phyloP scores from a whole-genome alignment of 2,113 vertebrate genomes.

The Anser brachyrhynchus region DNA sequence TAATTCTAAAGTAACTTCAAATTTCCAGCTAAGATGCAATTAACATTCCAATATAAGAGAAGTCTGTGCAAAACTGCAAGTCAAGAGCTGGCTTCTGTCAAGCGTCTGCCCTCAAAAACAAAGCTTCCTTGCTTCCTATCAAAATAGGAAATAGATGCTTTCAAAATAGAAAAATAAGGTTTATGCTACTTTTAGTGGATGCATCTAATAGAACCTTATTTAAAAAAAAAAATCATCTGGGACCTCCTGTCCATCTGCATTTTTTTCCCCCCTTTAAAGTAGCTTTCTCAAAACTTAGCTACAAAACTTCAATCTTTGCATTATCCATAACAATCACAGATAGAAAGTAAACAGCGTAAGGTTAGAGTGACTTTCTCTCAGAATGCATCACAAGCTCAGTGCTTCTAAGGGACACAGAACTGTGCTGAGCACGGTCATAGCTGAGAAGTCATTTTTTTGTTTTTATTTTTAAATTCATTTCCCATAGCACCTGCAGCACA shows the following conservation, averaged over 20 bases:
- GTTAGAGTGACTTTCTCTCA: not conserved
- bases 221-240: not conserved
- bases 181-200: not conserved
- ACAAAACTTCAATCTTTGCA: not conserved
- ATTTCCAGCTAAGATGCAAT: not conserved
- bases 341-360: accelerated
- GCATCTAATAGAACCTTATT: not conserved
- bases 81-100: not conserved
- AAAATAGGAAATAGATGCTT: not conserved
- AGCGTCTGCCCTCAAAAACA: not conserved
- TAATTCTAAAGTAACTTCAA: not conserved
- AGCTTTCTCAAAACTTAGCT: not conserved
- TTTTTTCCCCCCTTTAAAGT: not conserved
- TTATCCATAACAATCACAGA: not conserved
- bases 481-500: not conserved
- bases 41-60: not conserved
- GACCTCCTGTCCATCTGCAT: accelerated
- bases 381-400: accelerated
- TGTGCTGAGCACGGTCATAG: accelerated
- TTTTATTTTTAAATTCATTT: not conserved
- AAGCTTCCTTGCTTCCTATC: not conserved
- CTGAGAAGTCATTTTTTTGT: accelerated
- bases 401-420: not conserved
- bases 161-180: not conserved
- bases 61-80: not conserved